Conservation (phyloP, 2,113 vertebrate species). For the Labrus mixtus region DNA sequence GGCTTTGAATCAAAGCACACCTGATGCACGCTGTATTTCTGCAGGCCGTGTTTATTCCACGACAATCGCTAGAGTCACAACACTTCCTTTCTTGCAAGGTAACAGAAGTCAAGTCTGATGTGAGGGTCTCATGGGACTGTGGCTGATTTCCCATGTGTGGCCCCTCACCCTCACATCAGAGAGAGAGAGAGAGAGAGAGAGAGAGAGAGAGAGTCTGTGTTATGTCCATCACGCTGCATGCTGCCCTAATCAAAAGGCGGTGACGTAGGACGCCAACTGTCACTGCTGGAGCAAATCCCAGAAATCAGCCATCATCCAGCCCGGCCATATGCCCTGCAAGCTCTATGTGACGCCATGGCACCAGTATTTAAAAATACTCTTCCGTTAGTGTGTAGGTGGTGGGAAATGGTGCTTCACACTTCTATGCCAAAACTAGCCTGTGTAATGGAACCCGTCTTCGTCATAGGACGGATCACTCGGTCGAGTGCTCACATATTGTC, state of each 20-base stretch:
- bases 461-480: slow-evolving; percentile 28
- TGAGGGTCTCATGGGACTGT: slow-evolving; percentile 17
- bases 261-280: slow-evolving; percentile 81
- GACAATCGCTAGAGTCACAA: slow-evolving; percentile 39
- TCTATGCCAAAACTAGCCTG: slow-evolving; percentile 46
- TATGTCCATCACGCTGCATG: slow-evolving; percentile 56
- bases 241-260: slow-evolving; percentile 70
- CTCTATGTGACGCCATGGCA: slow-evolving; percentile 66
- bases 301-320: slow-evolving; percentile 72
- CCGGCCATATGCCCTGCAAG: slow-evolving; percentile 62
- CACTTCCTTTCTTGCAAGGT: slow-evolving; percentile 11
- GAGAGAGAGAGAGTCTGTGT: slow-evolving; percentile 9
- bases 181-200: no score
- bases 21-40: slow-evolving; percentile 62
- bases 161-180: slow-evolving; percentile 5
- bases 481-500: slow-evolving; percentile 24
- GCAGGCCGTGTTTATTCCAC: slow-evolving; percentile 35
- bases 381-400: slow-evolving; percentile 48
- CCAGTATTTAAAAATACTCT: slow-evolving; percentile 68
- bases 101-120: slow-evolving; percentile 19
- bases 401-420: slow-evolving; percentile 21
- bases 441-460: slow-evolving; percentile 51
- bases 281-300: slow-evolving; percentile 79
- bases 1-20: slow-evolving; percentile 53
- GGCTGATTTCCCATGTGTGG: slow-evolving; percentile 44